A percentile compares a stretch with the other conserved stretches of the same genome.
phyloP scores from a whole-genome alignment of 1,140 invertebrate species.

The Bombus consobrinus region DNA sequence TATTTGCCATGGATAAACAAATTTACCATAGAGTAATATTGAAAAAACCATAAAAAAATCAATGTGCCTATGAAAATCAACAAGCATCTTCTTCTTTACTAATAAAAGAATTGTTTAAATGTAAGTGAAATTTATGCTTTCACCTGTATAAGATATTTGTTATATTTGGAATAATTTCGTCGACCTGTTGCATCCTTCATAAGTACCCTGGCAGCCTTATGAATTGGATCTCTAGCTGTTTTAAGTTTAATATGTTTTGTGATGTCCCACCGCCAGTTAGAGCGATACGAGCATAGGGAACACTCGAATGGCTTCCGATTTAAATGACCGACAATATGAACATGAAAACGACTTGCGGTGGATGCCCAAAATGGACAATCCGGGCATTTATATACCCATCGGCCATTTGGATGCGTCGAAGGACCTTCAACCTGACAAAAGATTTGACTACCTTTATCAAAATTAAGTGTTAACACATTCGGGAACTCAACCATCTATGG shows the following conservation, averaged over 20 bases:
- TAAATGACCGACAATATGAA: constrained; percentile 95
- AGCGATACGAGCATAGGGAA: constrained; percentile 95
- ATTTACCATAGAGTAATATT: not conserved
- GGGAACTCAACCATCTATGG: constrained; percentile 50
- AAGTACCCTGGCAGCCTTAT: constrained; percentile 90
- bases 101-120: constrained; percentile 47
- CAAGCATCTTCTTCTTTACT: constrained; percentile 21
- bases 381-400: constrained; percentile 92
- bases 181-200: constrained; percentile 96
- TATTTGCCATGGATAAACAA: constrained; percentile 6
- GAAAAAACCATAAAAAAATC: not conserved
- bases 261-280: constrained; percentile 98
- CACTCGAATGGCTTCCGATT: constrained; percentile 98
- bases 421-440: constrained; percentile 77
- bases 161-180: constrained; percentile 96
- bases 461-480: constrained; percentile 38
- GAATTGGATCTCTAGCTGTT: constrained; percentile 90
- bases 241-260: constrained; percentile 97
- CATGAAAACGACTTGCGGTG: constrained; percentile 95
- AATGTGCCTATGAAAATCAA: constrained; percentile 31
- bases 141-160: constrained; percentile 92
- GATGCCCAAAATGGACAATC: constrained; percentile 95
- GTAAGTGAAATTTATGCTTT: constrained; percentile 66
- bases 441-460: constrained; percentile 62
- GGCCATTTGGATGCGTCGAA: constrained; percentile 77